Evolutionary conservation across 2,113 vertebrate genomes (phyloP).

Genomic region (Trinectes maculatus): DNA sequence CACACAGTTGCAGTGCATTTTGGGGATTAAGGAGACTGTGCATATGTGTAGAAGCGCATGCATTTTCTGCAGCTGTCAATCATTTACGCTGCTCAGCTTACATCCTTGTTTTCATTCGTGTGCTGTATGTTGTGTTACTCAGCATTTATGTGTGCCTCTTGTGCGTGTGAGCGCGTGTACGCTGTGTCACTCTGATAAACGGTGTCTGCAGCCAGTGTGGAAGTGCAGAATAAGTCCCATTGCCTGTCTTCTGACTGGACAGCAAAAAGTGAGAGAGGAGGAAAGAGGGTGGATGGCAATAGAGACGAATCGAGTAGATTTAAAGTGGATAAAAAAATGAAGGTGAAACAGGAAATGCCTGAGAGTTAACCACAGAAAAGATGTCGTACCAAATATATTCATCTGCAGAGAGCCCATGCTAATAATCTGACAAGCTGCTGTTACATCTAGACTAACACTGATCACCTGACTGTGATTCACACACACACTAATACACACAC

Average conservation of each 20-base stretch:
- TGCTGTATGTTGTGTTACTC: constrained; percentile 19
- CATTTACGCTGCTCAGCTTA: constrained; percentile 48
- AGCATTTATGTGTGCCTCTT: constrained; percentile 25
- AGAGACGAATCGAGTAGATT: constrained; percentile 6
- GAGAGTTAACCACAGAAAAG: constrained; percentile 16
- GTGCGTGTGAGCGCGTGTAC: constrained; percentile 29
- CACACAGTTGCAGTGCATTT: constrained; percentile 19
- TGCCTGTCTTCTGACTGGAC: constrained; percentile 45
- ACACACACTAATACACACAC: background rate
- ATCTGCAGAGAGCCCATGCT: constrained; percentile 10
- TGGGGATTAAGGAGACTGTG: constrained; percentile 16
- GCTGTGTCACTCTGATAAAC: constrained; percentile 55
- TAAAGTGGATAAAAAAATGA: constrained; percentile 9
- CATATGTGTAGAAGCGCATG: constrained; percentile 8
- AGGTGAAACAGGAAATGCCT: constrained; percentile 6
- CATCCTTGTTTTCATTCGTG: constrained; percentile 10
- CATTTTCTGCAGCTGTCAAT: constrained; percentile 45
- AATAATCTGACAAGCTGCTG: constrained; percentile 21
- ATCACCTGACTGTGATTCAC: constrained; percentile 17
- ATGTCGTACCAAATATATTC: constrained; percentile 29
- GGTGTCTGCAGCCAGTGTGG: constrained; percentile 41
- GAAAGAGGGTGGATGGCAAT: background rate
- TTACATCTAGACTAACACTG: constrained; percentile 18
- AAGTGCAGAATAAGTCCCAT: constrained; percentile 57
- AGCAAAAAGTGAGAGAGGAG: constrained; percentile 17